Evolutionary conservation across 1,140 invertebrate species (phyloP).

Genomic region (Heliothis virescens): DNA sequence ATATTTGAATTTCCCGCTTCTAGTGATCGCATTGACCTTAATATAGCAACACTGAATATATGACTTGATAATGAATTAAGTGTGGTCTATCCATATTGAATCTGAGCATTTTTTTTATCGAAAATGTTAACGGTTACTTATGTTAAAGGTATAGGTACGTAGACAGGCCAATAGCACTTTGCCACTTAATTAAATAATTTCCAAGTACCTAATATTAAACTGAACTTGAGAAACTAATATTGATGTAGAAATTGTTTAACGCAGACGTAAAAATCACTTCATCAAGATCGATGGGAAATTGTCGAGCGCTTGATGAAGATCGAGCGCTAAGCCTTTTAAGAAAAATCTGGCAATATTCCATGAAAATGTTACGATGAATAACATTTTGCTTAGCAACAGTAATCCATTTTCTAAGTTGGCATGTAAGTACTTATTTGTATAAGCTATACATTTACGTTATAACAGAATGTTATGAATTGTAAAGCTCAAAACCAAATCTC

Average conservation of each 20-base stretch:
- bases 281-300: conserved; percentile 8
- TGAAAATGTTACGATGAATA: conserved; percentile 16
- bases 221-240: neutral
- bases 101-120: too few species aligned
- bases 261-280: conserved; percentile 4
- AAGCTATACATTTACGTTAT: neutral
- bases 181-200: too few species aligned
- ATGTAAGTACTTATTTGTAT: neutral
- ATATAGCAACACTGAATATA: too few species aligned
- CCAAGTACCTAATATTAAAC: neutral
- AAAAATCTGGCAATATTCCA: conserved; percentile 25
- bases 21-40: too few species aligned
- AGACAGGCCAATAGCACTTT: too few species aligned
- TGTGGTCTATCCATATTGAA: too few species aligned
- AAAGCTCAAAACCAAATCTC: too few species aligned
- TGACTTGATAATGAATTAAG: too few species aligned
- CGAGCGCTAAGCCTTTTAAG: conserved; percentile 14
- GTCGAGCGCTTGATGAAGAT: conserved; percentile 18
- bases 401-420: conserved; percentile 26
- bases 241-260: neutral
- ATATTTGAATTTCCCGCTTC: too few species aligned
- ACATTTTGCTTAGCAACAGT: conserved; percentile 17
- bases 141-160: too few species aligned
- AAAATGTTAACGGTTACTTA: too few species aligned
- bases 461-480: too few species aligned